Percentiles rank a stretch among this genome's conserved stretches.
phyloP scores from a whole-genome alignment of 1,140 invertebrate species.

The Agraylea sexmaculata region DNA sequence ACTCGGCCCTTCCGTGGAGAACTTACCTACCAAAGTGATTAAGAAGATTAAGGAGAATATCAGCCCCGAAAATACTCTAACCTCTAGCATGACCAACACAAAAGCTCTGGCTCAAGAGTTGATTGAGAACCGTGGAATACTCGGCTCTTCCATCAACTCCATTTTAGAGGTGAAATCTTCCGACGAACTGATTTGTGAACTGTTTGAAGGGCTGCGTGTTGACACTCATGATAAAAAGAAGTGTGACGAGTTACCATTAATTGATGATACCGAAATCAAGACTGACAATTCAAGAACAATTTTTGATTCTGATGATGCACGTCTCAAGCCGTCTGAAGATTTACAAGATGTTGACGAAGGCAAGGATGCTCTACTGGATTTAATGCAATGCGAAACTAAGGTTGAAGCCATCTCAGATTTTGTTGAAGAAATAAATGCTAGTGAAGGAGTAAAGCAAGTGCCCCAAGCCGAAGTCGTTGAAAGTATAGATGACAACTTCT shows the following conservation, averaged over 20 bases:
- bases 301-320: neutral
- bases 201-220: too few relatives aligned
- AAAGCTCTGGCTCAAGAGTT: slow-evolving; percentile 30
- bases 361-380: slow-evolving; percentile 9
- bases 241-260: too few relatives aligned
- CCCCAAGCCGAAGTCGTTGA: too few relatives aligned
- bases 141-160: slow-evolving; percentile 18
- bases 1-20: slow-evolving; percentile 30
- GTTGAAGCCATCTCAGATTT: too few relatives aligned
- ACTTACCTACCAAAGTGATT: slow-evolving; percentile 35
- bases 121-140: slow-evolving; percentile 24
- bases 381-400: too few relatives aligned
- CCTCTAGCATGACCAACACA: slow-evolving; percentile 32
- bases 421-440: too few relatives aligned
- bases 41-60: slow-evolving; percentile 38
- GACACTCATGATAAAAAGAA: too few relatives aligned
- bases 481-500: too few relatives aligned
- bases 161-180: slow-evolving; percentile 1
- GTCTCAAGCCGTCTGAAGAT: neutral
- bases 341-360: slow-evolving; percentile 6
- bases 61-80: slow-evolving; percentile 37
- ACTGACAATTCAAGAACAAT: slow-evolving; percentile 1
- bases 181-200: neutral
- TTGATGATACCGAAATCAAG: neutral
- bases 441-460: too few relatives aligned